Base-by-base conservation (phyloP, 1,140 invertebrate genomes). In the Penaeus japonicus region DNA sequence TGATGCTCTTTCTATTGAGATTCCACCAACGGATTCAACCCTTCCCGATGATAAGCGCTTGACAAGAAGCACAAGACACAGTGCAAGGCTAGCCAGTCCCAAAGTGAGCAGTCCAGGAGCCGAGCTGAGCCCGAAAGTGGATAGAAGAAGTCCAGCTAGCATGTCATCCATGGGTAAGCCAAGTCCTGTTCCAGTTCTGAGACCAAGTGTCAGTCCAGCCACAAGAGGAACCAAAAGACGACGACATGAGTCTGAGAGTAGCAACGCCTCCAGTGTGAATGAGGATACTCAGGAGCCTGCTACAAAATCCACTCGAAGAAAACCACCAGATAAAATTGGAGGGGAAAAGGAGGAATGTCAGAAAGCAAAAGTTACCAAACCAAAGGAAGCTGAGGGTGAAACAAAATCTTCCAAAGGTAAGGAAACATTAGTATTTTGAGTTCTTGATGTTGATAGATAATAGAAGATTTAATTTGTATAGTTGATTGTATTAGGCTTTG, bases 1-100 rank as follows among this genome's bases (percentile, higher is more conserved):
- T 83, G 87, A 90, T 59, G 90, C 89, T 30, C 83, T 90, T 18
- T 89, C 90, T 24, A 90, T 90, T 39, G 90, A 90, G 75, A 90
- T 90, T 30, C 90, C 90, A 24, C 84, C 82, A 65, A 27, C 81
- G 12, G 89, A 90, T 35, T 27, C 89, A 62, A 62, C 65, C 70
- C 81, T 89, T 57, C 62, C 89, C 35, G 90, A 90, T 86, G 90
- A 90, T 24, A 90, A 90, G 77, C 39, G 90, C 55, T 79, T 89
- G 30, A 90, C 90, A 4, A 62, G 90, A 54, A 89, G 89, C 77
- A 90, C 90, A 10, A 87, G 90, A 30, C 90, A 90, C 18, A 90
- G 90, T 80, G 83, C 83, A 55, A 35, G 90, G 30, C 62, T 90
- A n/a, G 85, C 90, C 5, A 90, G 90, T 62, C 90, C 90, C 20